Evolutionary conservation across 2,797 vertebrate genomes (phyloP), one percentile per base, ranked within the genome.

Genomic region (Lithobates pipiens): DNA sequence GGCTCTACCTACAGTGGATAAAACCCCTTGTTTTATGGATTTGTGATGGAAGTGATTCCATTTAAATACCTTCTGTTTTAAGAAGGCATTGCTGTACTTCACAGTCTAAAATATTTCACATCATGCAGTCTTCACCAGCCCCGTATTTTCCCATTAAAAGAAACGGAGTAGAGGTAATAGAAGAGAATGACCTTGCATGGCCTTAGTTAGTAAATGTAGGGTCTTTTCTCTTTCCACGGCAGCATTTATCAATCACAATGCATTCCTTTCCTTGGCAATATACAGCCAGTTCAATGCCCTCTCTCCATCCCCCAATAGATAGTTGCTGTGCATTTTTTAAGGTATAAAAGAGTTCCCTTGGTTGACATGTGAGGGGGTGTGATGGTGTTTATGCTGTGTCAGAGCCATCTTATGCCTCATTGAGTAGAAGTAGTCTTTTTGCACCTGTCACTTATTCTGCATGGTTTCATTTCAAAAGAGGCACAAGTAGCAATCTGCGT

Each of bases 371-470:
- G n/a, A 67, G 65, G 65, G 65, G 65, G 27, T 67, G 65, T 67
- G 65, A 67, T 25, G 25, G 65, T 67, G 65, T 67, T 67, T 67
- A 67, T 67, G 65, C 65, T 67, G 65, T 67, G 65, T 67, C 65
- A 67, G 65, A 67, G 65, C 65, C 65, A 67, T n/a, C 65, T 67
- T 67, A 67, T 67, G 65, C 65, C 27, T 67, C 65, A 67, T 67
- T 67, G 65, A 67, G 65, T 67, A 67, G 65, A 67, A 27, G 65
- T 29, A 67, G 65, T 67, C 65, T 67, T 67, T 67, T 67, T 67
- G 65, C 65, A 67, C 65, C 65, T 67, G 65, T 67, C 65, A 67
- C 65, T 67, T 67, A 67, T 67, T 67, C 65, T 67, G 65, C 65
- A 67, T 67, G 65, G 27, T 25, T 67, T 67, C 65, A 25, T 67